Base-by-base conservation (phyloP, 23 tunicate species). In the Halocynthia aurantium region DNA sequence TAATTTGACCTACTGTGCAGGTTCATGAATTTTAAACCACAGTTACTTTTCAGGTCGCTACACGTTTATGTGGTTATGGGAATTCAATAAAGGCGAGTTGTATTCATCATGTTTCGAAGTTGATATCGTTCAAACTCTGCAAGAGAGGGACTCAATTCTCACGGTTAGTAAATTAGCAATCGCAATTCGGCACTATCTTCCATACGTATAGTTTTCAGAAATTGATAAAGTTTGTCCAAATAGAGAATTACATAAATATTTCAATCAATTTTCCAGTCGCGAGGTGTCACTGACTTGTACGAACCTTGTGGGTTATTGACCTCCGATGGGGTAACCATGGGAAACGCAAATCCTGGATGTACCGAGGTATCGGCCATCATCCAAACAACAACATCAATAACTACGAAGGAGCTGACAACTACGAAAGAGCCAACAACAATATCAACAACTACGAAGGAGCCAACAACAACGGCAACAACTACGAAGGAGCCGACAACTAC, bases 11-110 rank as follows among this genome's bases (percentile, higher is more conserved):
- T 31, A 31, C 44, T 31, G 44, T 31, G 44, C 44, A 0, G 44
- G 44, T 31, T 31, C 44, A 31, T 31, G 44, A 31, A 31, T 31
- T 31, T 31, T 31, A 4, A 31, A 31, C 1, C 44, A 31, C 44
- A 31, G 44, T 31, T 31, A 31, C 44, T 31, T 31, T 31, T 31
- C 44, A 31, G 44, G 44, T 31, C 44, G 44, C 44, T 87, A 92
- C 80, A 92, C 93, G 15, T 92, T 92, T 65, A 52, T 87, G 73
- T 92, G 98, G 98, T 12, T 78, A 21, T 92, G 98, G 98, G 78
- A 93, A 13, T 92, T 92, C 83, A 87, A 87, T 75, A 52, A 68
- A 10, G 75, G 56, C 8, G 82, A 92, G 60, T 9, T 77, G 8
- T 92, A 92, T 62, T 52, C 81, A 6, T 77, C 98, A 9, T 92